These are phyloP conservation scores for Halictus quadricinctus DNA, from an alignment of 2,888 invertebrate genomes.

Conservation along the genomic window DNA sequence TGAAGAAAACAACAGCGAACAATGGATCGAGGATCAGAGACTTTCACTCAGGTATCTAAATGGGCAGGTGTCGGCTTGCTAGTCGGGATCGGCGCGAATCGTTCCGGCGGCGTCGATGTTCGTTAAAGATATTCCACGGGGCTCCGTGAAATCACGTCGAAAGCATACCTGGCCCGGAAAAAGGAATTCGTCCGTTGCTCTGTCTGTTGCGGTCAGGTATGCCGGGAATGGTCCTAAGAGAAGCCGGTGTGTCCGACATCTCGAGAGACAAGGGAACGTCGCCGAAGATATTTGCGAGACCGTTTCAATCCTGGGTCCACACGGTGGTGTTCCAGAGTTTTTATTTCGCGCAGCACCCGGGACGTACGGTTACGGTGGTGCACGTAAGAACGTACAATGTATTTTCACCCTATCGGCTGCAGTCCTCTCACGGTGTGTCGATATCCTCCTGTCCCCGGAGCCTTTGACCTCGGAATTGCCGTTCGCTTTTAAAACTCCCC, in stretches of 20 bases:
- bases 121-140: constrained; percentile 41
- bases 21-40: background rate
- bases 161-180: constrained; percentile 45
- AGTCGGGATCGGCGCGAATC: background rate
- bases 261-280: constrained; percentile 52
- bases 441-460: constrained; percentile 50
- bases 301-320: constrained; percentile 57
- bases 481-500: constrained; percentile 49
- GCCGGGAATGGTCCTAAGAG: constrained; percentile 51
- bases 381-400: constrained; percentile 59
- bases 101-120: constrained; percentile 34
- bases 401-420: constrained; percentile 58
- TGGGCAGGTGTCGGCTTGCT: background rate
- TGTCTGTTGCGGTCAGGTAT: constrained; percentile 55
- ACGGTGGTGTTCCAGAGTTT: constrained; percentile 44
- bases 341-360: constrained; percentile 36
- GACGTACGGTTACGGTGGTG: constrained; percentile 33
- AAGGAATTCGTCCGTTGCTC: constrained; percentile 45
- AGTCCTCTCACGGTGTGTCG: constrained; percentile 55
- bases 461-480: constrained; percentile 60
- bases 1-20: background rate
- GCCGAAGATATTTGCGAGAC: constrained; percentile 58
- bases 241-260: constrained; percentile 36
- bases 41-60: background rate
- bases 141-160: constrained; percentile 53